Evolutionary conservation across 2,113 vertebrate species (phyloP).

Genomic region (Eretmodus cyanostictus): DNA sequence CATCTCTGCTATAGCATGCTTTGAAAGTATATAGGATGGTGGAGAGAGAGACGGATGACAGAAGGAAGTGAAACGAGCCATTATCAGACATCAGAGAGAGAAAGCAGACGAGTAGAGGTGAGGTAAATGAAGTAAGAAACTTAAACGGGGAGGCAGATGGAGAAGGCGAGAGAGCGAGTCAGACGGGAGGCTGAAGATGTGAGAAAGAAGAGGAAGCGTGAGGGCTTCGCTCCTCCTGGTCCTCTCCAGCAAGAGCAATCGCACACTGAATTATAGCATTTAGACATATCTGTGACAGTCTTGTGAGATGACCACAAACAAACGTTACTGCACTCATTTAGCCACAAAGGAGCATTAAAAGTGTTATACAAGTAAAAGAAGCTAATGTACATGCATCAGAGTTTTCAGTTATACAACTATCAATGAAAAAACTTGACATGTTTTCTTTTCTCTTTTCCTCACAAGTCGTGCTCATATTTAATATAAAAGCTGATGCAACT

Average conservation of each 20-base stretch:
- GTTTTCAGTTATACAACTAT: background rate
- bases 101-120: background rate
- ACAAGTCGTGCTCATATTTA: accelerated
- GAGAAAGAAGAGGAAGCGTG: background rate
- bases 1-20: slow-evolving; percentile 1
- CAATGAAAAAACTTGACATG: background rate
- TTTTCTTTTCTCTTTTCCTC: background rate
- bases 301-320: background rate
- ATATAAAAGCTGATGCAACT: background rate
- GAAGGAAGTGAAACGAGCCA: background rate
- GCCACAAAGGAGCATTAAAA: background rate
- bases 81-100: background rate
- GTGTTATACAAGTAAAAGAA: background rate
- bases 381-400: background rate
- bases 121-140: background rate
- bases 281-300: background rate
- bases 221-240: background rate
- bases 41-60: background rate
- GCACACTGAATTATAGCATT: background rate
- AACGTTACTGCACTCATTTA: background rate
- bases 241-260: background rate
- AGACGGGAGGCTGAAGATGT: background rate
- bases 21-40: background rate
- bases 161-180: background rate
- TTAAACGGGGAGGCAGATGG: background rate